These are phyloP conservation scores for Myopa tessellatipennis DNA, from an alignment of 2,888 invertebrate species.

Conservation along the genomic window DNA sequence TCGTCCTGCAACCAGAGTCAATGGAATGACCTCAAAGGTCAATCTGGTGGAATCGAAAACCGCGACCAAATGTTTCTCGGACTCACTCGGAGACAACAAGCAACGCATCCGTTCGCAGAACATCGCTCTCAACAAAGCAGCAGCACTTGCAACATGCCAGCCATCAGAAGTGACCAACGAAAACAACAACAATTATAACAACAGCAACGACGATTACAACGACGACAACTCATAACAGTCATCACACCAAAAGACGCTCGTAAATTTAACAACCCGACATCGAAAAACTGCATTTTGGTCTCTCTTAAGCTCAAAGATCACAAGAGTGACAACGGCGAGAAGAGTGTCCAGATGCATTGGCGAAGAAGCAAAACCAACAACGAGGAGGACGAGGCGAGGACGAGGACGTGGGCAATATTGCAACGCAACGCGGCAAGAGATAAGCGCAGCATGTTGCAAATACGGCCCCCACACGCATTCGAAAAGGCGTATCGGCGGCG, in stretches of 20 bases:
- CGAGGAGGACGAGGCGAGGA: not conserved
- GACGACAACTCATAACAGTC: conserved; percentile 60
- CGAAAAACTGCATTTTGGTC: conserved; percentile 39
- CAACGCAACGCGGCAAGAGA: conserved; percentile 35
- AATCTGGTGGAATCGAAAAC: too few relatives aligned
- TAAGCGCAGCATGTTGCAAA: conserved; percentile 43
- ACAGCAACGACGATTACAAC: conserved; percentile 3
- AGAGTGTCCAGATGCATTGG: conserved; percentile 3
- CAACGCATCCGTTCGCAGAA: too few relatives aligned
- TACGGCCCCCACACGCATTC: conserved; percentile 55
- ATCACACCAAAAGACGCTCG: conserved; percentile 61
- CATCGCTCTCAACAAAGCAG: too few relatives aligned
- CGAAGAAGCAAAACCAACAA: conserved; percentile 31
- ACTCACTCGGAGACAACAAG: too few relatives aligned
- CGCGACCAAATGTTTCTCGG: too few relatives aligned
- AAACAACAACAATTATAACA: not conserved
- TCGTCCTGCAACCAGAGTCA: too few relatives aligned
- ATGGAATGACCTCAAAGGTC: too few relatives aligned
- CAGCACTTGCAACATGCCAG: too few relatives aligned
- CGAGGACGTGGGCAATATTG: not conserved
- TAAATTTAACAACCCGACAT: conserved; percentile 57
- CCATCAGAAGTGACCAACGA: too few relatives aligned
- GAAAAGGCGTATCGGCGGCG: conserved; percentile 30
- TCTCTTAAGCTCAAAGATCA: conserved; percentile 51
- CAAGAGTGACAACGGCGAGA: conserved; percentile 48